These are phyloP conservation scores for Amphiduros pacificus DNA, from an alignment of 2,888 invertebrate species.

Conservation along the genomic window DNA sequence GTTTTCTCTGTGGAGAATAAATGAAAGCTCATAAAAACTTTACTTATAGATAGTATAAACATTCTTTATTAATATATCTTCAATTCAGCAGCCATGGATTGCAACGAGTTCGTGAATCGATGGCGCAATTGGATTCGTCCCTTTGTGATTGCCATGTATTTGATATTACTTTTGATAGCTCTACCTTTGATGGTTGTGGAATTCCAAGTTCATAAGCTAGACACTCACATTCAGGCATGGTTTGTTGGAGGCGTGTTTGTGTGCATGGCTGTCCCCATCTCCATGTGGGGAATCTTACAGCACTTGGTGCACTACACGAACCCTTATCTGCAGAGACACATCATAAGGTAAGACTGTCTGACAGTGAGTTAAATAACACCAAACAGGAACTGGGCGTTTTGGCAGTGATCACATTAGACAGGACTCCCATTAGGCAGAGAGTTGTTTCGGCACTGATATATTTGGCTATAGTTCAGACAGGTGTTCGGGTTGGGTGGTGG, in stretches of 20 bases:
- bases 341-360: constrained; percentile 72
- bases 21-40: no score
- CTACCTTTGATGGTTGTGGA: constrained; percentile 82
- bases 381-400: no score
- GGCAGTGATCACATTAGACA: no score
- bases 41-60: no score
- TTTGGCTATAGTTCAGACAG: no score
- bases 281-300: constrained; percentile 92
- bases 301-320: constrained; percentile 92
- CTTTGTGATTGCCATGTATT: constrained; percentile 77
- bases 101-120: constrained; percentile 14
- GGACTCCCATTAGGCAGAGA: no score
- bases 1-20: no score
- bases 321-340: constrained; percentile 88
- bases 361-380: no score
- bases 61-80: no score
- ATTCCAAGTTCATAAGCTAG: constrained; percentile 70
- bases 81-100: no score
- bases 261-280: constrained; percentile 84
- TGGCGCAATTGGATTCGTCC: constrained; percentile 93
- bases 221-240: constrained; percentile 75
- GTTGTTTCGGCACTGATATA: no score
- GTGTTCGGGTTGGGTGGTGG: no score
- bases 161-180: constrained; percentile 78
- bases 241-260: constrained; percentile 91